A percentile compares a stretch with the other conserved stretches of the same genome.
These are phyloP conservation scores for Scolopax rusticola DNA, from an alignment of 2,797 vertebrate genomes.

Conservation along the genomic window DNA sequence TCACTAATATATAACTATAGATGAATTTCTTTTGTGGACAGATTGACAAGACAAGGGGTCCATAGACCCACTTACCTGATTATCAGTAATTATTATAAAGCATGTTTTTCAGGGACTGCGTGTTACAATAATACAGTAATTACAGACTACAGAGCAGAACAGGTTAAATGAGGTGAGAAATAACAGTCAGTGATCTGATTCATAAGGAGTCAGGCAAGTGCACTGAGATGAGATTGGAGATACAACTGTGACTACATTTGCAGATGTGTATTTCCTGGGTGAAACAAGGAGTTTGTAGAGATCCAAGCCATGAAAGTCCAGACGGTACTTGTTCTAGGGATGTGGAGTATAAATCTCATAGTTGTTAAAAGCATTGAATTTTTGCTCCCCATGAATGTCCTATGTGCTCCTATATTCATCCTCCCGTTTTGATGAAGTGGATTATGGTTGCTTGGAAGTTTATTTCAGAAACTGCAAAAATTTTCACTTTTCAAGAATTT, in stretches of 20 bases:
- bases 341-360: neutral
- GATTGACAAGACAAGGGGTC: no score
- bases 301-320: rapidly evolving
- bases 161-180: neutral
- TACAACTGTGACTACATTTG: neutral
- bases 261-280: neutral
- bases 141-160: neutral
- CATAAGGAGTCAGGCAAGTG: neutral
- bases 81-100: neutral
- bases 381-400: neutral
- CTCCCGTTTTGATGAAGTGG: rapidly evolving
- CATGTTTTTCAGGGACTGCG: rapidly evolving
- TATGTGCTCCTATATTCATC: rapidly evolving
- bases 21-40: neutral
- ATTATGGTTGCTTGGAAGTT: neutral
- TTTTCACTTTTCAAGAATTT: neutral
- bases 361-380: rapidly evolving
- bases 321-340: rapidly evolving
- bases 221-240: neutral
- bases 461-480: neutral
- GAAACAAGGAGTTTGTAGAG: neutral
- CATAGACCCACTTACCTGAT: rapidly evolving
- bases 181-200: neutral
- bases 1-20: neutral
- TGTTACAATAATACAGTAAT: neutral